Evolutionary conservation across 2,797 vertebrate species (phyloP).

Genomic region (Scyliorhinus canicula): DNA sequence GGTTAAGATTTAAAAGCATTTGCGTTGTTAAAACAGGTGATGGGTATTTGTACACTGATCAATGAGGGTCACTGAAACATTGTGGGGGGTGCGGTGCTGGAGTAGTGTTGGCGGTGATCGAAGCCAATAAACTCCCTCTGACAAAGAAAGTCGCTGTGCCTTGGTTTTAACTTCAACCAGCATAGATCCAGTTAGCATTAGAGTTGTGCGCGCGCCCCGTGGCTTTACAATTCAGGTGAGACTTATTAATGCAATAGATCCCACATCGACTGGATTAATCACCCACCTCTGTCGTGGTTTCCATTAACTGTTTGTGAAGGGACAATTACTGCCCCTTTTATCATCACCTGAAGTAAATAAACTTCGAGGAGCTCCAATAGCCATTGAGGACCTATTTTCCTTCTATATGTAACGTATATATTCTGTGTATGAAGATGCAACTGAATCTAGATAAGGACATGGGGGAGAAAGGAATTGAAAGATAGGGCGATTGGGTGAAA

Average conservation of each 20-base stretch:
- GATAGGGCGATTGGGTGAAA: neutral
- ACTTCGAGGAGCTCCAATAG: neutral
- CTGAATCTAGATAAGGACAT: neutral
- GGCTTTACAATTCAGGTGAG: neutral
- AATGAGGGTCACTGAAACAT: no score
- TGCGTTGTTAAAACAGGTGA: no score
- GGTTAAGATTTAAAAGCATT: no score
- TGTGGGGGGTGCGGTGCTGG: no score
- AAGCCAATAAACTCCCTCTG: no score
- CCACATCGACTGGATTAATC: neutral
- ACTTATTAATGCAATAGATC: neutral
- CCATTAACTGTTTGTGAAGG: neutral
- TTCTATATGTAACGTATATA: neutral
- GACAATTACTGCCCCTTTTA: neutral
- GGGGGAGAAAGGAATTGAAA: no score
- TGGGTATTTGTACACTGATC: no score
- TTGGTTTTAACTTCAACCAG: no score
- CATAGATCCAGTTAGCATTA: no score
- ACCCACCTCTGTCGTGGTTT: neutral
- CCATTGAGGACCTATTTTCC: neutral
- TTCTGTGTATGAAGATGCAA: neutral
- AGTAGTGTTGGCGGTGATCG: no score
- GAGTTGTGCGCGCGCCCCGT: neutral
- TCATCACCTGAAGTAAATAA: neutral
- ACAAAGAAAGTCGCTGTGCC: no score